Conservation (phyloP, 2,797 vertebrate genomes). For the Acipenser oxyrinchus region DNA sequence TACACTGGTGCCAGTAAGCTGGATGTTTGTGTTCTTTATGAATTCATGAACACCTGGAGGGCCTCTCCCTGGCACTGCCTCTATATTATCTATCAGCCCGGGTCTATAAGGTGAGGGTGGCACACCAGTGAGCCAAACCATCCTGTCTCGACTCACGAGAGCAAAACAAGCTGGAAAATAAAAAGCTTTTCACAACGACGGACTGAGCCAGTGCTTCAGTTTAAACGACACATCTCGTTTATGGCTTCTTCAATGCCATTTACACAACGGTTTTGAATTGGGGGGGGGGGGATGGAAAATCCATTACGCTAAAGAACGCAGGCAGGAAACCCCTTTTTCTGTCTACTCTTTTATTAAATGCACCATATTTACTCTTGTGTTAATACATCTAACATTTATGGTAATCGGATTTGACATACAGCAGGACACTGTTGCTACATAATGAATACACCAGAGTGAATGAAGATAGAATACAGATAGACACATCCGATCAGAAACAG, state of each 20-base stretch:
- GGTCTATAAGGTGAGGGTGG: constrained; percentile 57
- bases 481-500: neutral
- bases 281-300: too few species aligned
- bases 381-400: constrained; percentile 33
- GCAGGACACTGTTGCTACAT: constrained; percentile 57
- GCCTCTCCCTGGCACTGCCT: constrained; percentile 41
- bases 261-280: too few species aligned
- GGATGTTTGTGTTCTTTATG: constrained; percentile 68
- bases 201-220: constrained; percentile 2
- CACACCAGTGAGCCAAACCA: constrained; percentile 41
- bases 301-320: too few species aligned
- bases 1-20: constrained; percentile 63
- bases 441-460: constrained; percentile 58
- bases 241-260: too few species aligned
- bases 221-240: too few species aligned
- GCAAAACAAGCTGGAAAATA: neutral
- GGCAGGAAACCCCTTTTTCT: constrained; percentile 22
- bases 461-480: too few species aligned
- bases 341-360: constrained; percentile 39
- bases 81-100: constrained; percentile 66
- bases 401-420: constrained; percentile 44
- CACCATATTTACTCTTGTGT: constrained; percentile 32
- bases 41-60: constrained; percentile 56
- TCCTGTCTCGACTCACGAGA: constrained; percentile 16
- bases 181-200: neutral